Base-by-base conservation (phyloP, 2,797 vertebrate species). In the Melanotaenia parkinsoni region DNA sequence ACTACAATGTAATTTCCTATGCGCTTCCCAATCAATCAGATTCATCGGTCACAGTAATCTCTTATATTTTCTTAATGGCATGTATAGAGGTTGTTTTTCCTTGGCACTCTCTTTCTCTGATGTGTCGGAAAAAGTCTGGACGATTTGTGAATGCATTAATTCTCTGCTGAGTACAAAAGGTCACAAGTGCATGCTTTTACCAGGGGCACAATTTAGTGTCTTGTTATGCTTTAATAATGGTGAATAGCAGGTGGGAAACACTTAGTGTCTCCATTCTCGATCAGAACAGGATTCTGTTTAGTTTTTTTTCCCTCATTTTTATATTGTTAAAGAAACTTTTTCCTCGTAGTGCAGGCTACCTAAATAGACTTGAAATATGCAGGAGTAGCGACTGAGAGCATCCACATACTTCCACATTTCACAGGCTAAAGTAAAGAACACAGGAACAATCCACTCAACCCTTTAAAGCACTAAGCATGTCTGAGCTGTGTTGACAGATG, bases 321-420 rank as follows among this genome's bases (percentile, higher is more conserved):
- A 63, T 63, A 24, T 72, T 58, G 53, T 58, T 61, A 71, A 66
- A 81, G 69, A 60, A 78, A 53, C 74, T 50, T 50, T 50, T 50
- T 22, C 67, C 67, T 73, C 80, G 83, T 58, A 16, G 1, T 22
- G 2, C 5, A 30, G 30, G 30, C 4, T 73, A 56, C 56, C 73
- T 30, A 1, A 67, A 50, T 58, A 60, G 62, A 40, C 20, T 22
- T 3, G 14, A 72, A 43, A 82, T 74, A 77, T 77, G 80, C 56
- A 43, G 40, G 40, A 77, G 58, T 8, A 63, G 78, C 65, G 62
- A 73, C 73, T 82, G 70, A 82, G 83, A 51, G 26, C 77, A 66
- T 28, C 14, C 9, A 50, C 35, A 14, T 13, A 18, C 51, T 57
- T 69, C 38, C 37, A 45, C n/a, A 38, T 70, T 54, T 47, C 28